phyloP scores from a whole-genome alignment of 2,797 vertebrate genomes.

The Phalloptychus januarius region DNA sequence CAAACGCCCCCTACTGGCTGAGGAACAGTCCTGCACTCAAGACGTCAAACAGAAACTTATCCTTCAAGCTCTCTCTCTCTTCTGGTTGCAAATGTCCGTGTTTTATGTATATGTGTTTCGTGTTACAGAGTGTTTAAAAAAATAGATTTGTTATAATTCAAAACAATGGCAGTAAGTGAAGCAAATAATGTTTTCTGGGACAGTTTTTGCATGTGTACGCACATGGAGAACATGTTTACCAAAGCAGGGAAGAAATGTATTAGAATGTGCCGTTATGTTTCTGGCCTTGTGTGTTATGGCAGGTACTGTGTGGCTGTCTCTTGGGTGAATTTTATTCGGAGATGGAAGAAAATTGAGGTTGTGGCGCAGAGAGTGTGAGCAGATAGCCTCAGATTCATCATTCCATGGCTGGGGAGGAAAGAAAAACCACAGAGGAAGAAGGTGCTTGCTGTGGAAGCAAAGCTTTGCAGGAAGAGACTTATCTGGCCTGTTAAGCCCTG shows the following conservation, averaged over 20 bases:
- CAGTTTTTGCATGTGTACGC: conserved; percentile 51
- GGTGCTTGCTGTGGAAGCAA: conserved; percentile 48
- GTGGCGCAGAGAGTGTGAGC: conserved; percentile 38
- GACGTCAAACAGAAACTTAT: conserved; percentile 58
- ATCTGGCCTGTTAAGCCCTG: conserved; percentile 66
- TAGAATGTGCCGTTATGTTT: conserved; percentile 68
- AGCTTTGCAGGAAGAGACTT: conserved; percentile 58
- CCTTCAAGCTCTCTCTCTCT: conserved; percentile 72
- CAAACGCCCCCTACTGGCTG: conserved; percentile 55
- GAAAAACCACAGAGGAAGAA: conserved; percentile 14
- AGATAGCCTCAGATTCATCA: conserved; percentile 46
- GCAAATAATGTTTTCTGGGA: conserved; percentile 56
- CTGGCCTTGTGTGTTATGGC: conserved; percentile 71
- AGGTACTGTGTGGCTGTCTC: conserved; percentile 73
- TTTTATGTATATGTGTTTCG: conserved; percentile 71
- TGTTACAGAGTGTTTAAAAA: conserved; percentile 57
- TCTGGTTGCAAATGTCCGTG: conserved; percentile 53
- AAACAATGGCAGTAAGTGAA: conserved; percentile 54
- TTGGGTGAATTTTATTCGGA: conserved; percentile 35
- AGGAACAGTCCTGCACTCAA: conserved; percentile 42
- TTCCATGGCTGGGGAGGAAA: conserved; percentile 39
- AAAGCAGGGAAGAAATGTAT: conserved; percentile 66
- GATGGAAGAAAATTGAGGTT: conserved; percentile 47
- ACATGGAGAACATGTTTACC: conserved; percentile 51
- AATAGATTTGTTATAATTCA: conserved; percentile 41